phyloP scores from a whole-genome alignment of 2,797 vertebrate species.

The Intellagama lesueurii region DNA sequence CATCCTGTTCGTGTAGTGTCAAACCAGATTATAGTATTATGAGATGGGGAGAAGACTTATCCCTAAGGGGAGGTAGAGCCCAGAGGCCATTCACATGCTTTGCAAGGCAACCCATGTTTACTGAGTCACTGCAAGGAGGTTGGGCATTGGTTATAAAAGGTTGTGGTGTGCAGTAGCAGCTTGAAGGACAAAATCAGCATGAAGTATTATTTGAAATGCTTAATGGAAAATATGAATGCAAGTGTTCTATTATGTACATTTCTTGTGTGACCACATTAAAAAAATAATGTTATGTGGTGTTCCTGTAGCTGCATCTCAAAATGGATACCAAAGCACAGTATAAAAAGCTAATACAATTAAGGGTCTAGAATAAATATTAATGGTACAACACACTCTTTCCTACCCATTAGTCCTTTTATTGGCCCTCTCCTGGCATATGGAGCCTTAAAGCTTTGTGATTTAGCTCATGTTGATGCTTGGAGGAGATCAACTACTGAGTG shows the following conservation, averaged over 20 bases:
- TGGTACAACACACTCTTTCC: not conserved
- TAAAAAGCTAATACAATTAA: not conserved
- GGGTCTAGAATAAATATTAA: not conserved
- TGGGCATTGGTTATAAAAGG: not conserved
- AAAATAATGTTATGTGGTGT: not conserved
- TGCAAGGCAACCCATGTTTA: not conserved
- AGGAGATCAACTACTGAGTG: slow-evolving; percentile 25
- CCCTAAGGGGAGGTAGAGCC: too few relatives aligned
- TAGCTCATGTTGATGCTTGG: slow-evolving; percentile 20
- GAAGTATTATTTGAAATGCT: not conserved
- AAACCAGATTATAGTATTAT: too few relatives aligned
- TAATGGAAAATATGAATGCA: not conserved
- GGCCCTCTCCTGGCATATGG: not conserved
- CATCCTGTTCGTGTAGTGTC: too few relatives aligned
- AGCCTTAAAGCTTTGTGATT: slow-evolving; percentile 3
- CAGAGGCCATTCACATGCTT: not conserved
- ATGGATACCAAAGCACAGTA: not conserved
- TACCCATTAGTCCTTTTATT: slow-evolving; percentile 16
- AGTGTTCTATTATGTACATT: not conserved
- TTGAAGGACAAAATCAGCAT: not conserved
- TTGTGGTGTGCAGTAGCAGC: not conserved
- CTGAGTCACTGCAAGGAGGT: not conserved
- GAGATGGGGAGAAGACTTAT: too few relatives aligned
- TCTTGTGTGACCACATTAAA: not conserved
- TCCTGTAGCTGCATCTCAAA: too few relatives aligned